Percentiles rank a stretch among this genome's conserved stretches.
These are phyloP conservation scores for Limnephilus rhombicus DNA, from an alignment of 2,888 invertebrate species.

Conservation along the genomic window DNA sequence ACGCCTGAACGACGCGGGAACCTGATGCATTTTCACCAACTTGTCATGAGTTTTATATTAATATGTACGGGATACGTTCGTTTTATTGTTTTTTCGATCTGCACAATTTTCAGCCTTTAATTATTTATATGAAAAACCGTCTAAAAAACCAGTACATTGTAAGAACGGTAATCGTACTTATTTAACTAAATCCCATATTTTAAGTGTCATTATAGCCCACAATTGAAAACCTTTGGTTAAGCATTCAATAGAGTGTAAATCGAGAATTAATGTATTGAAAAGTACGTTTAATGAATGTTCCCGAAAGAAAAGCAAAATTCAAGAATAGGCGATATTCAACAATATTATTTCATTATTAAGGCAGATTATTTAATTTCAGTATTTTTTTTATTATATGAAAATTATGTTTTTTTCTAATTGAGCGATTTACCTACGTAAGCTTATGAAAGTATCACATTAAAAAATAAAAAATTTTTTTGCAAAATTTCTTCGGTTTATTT, in stretches of 20 bases:
- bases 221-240: constrained; percentile 30
- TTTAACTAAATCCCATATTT: not conserved
- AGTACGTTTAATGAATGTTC: constrained; percentile 39
- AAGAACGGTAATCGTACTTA: too few species aligned
- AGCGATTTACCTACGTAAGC: too few species aligned
- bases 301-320: constrained; percentile 18
- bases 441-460: not conserved
- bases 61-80: too few species aligned
- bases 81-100: too few species aligned
- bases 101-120: too few species aligned
- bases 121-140: too few species aligned
- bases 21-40: too few species aligned
- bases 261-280: constrained; percentile 56
- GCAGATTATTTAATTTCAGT: not conserved
- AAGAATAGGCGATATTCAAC: constrained; percentile 7
- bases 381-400: not conserved
- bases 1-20: too few species aligned
- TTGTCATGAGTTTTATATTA: too few species aligned
- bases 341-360: not conserved
- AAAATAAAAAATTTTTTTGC: too few species aligned
- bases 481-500: not conserved
- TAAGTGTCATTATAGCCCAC: not conserved
- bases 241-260: constrained; percentile 62
- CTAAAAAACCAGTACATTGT: too few species aligned
- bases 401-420: not conserved